Evolutionary conservation across 2,113 vertebrate species (phyloP).

Genomic region (Cardinalis cardinalis): DNA sequence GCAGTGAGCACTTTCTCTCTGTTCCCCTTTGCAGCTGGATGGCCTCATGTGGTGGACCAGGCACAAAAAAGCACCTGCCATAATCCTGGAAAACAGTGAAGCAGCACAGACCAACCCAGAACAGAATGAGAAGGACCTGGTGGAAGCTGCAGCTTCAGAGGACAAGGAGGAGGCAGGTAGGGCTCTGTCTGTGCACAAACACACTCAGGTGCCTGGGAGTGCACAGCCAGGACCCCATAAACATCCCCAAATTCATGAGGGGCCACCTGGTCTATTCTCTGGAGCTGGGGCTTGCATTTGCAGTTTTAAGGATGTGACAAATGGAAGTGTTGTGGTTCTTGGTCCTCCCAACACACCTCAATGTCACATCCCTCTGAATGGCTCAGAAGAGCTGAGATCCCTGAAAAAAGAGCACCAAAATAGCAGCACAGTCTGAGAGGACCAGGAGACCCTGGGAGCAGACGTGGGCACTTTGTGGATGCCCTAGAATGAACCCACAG

Average conservation of each 20-base stretch:
- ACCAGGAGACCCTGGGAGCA: not conserved
- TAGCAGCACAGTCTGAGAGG: not conserved
- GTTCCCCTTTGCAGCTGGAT: conserved; percentile 68
- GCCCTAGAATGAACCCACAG: not conserved
- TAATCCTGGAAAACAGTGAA: conserved; percentile 33
- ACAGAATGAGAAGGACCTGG: not conserved
- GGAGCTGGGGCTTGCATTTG: not conserved
- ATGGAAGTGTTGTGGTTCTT: not conserved
- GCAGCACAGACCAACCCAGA: not conserved
- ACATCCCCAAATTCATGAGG: not conserved
- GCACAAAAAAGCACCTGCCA: conserved; percentile 46
- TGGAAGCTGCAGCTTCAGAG: fast-evolving
- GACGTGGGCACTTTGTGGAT: not conserved
- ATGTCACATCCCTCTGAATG: not conserved
- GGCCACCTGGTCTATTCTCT: not conserved
- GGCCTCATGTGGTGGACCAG: conserved; percentile 92
- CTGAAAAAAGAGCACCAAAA: not conserved
- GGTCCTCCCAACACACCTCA: not conserved
- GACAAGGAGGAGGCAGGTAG: not conserved
- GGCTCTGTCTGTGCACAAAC: not conserved
- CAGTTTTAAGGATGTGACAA: not conserved
- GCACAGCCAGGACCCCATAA: not conserved
- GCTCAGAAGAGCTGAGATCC: not conserved
- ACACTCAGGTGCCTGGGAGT: fast-evolving
- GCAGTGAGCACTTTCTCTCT: not conserved